Percentiles rank a stretch among this genome's conserved stretches.
Conservation (phyloP, 2,888 invertebrate genomes). For the Calameuta pallipes region DNA sequence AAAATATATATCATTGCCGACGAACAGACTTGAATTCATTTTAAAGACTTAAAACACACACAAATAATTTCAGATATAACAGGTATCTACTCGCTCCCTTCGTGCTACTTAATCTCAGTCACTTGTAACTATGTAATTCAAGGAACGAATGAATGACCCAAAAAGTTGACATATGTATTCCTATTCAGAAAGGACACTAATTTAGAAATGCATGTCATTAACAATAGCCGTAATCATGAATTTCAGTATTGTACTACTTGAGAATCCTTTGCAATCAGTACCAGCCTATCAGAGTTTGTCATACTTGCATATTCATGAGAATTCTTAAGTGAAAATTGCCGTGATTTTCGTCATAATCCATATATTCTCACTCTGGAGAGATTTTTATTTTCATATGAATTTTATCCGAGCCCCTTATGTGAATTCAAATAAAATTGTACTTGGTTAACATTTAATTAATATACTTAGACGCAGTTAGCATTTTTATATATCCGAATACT, state of each 20-base stretch:
- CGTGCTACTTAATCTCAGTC: background rate
- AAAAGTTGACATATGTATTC: background rate
- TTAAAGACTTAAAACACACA: background rate
- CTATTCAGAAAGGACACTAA: background rate
- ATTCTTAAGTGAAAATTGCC: background rate
- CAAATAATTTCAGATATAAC: background rate
- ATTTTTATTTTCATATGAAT: background rate
- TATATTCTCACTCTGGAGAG: background rate
- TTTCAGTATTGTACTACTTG: background rate
- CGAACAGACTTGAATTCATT: background rate
- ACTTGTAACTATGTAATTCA: background rate
- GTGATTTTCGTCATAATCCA: background rate
- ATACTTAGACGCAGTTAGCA: background rate
- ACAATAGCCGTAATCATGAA: background rate
- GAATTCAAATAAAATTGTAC: background rate
- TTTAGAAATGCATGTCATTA: background rate
- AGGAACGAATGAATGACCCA: background rate
- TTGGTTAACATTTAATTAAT: background rate
- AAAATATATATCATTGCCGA: too few species aligned
- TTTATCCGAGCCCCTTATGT: background rate
- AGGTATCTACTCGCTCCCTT: background rate
- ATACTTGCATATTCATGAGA: background rate
- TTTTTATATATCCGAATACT: background rate
- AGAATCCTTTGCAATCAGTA: background rate
- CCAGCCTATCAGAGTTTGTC: background rate